Percentiles rank a stretch among this genome's conserved stretches.
phyloP scores from a whole-genome alignment of 2,797 vertebrate species.

The Neostethus bicornis region DNA sequence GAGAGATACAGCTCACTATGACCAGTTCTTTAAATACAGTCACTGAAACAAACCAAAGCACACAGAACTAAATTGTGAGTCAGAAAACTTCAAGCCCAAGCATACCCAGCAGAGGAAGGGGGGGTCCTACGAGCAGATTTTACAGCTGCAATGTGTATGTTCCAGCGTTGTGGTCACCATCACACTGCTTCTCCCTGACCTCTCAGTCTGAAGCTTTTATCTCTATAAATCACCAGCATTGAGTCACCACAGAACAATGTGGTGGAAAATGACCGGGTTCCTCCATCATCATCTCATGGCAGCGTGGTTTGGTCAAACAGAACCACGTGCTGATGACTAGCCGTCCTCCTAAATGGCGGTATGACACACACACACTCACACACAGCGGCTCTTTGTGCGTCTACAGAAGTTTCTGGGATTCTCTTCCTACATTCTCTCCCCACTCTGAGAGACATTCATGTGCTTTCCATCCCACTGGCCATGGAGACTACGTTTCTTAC shows the following conservation, averaged over 20 bases:
- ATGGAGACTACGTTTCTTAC: conserved; percentile 35
- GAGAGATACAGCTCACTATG: no score
- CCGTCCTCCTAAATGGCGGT: conserved; percentile 40
- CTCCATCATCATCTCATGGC: conserved; percentile 47
- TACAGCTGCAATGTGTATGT: conserved; percentile 22
- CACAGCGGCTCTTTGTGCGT: conserved; percentile 50
- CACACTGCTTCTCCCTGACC: conserved; percentile 42
- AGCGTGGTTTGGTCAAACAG: conserved; percentile 55
- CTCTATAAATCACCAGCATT: conserved; percentile 28
- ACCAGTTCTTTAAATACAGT: no score
- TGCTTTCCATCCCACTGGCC: conserved; percentile 59
- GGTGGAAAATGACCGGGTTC: conserved; percentile 40
- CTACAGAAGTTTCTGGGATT: conserved; percentile 46
- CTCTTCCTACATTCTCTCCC: conserved; percentile 48
- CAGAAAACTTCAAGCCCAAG: no score
- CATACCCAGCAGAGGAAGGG: no score
- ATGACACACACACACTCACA: conserved; percentile 68
- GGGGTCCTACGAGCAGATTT: no score
- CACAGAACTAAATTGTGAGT: no score
- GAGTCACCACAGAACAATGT: conserved; percentile 58
- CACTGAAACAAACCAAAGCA: no score
- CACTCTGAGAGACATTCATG: not conserved
- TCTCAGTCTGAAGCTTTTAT: conserved; percentile 67
- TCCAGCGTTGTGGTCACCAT: conserved; percentile 41
- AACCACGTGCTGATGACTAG: conserved; percentile 55